Conservation (phyloP, 2,888 invertebrate genomes). For the Hydroisotoma schaefferi region DNA sequence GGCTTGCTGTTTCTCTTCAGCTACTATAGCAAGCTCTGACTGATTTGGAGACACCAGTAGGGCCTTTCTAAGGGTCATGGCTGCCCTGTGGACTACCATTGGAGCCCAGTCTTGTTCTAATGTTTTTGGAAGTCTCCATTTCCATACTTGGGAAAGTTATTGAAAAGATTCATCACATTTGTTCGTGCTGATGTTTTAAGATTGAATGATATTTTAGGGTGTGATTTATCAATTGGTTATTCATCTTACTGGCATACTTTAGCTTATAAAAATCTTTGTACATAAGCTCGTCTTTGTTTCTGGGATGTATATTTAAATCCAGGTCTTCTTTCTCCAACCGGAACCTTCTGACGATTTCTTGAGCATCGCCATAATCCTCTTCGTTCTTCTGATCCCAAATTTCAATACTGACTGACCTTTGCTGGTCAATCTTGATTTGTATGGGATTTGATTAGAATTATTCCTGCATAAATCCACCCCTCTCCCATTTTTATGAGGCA, state of each 20-base stretch:
- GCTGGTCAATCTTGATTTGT: too few relatives aligned
- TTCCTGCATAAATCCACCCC: background rate
- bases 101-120: slow-evolving; percentile 28
- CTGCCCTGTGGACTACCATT: slow-evolving; percentile 10
- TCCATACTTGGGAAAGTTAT: too few relatives aligned
- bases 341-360: background rate
- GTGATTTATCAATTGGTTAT: too few relatives aligned
- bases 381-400: background rate
- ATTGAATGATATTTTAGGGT: too few relatives aligned
- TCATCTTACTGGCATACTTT: slow-evolving; percentile 7
- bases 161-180: too few relatives aligned
- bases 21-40: slow-evolving; percentile 28
- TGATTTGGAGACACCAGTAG: slow-evolving; percentile 21
- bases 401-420: background rate
- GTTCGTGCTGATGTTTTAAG: too few relatives aligned
- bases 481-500: too few relatives aligned
- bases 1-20: slow-evolving; percentile 10
- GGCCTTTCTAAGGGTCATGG: slow-evolving; percentile 17
- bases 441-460: background rate
- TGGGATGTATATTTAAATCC: background rate
- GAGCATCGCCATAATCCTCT: background rate
- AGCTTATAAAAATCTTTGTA: background rate
- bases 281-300: background rate
- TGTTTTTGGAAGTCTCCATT: slow-evolving; percentile 26
- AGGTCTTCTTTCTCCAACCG: background rate